Conservation (phyloP, 2,888 invertebrate species). For the Drosophila mimica region DNA sequence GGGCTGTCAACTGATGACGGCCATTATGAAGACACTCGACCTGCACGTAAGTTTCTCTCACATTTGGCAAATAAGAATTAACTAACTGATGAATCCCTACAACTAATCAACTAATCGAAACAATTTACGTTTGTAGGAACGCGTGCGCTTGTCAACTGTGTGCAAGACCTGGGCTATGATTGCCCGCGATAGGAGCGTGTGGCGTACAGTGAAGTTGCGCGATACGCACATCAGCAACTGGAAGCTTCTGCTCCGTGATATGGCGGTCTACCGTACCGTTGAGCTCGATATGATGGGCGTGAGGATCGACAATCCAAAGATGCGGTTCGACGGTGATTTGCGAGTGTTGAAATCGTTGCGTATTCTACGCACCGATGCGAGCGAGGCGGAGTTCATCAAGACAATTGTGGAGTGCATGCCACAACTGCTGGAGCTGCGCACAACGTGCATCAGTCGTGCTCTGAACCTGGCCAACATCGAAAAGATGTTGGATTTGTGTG, state of each 20-base stretch:
- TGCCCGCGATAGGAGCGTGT: slow-evolving; percentile 90
- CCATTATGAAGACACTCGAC: slow-evolving; percentile 60
- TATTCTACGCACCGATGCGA: slow-evolving; percentile 88
- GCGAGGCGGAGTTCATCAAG: slow-evolving; percentile 89
- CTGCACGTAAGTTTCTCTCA: slow-evolving; percentile 36
- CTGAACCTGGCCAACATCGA: slow-evolving; percentile 88
- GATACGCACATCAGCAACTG: slow-evolving; percentile 93
- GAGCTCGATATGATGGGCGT: slow-evolving; percentile 91
- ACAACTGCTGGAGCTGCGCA: slow-evolving; percentile 89
- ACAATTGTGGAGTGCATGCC: slow-evolving; percentile 86
- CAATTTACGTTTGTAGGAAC: slow-evolving; percentile 86
- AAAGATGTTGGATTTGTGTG: slow-evolving; percentile 88
- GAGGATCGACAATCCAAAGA: slow-evolving; percentile 89
- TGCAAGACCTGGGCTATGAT: slow-evolving; percentile 91
- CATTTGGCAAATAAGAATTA: not conserved
- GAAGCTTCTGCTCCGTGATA: slow-evolving; percentile 89
- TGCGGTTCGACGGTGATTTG: slow-evolving; percentile 88
- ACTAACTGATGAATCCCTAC: not conserved
- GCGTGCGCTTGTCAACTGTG: slow-evolving; percentile 91
- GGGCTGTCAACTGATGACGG: slow-evolving; percentile 42
- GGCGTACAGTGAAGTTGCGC: slow-evolving; percentile 93
- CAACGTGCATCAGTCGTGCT: slow-evolving; percentile 89
- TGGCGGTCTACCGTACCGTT: slow-evolving; percentile 90
- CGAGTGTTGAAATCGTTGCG: slow-evolving; percentile 87
- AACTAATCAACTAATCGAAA: not conserved